phyloP scores from a whole-genome alignment of 2,888 invertebrate genomes.

The Lottia scabra region DNA sequence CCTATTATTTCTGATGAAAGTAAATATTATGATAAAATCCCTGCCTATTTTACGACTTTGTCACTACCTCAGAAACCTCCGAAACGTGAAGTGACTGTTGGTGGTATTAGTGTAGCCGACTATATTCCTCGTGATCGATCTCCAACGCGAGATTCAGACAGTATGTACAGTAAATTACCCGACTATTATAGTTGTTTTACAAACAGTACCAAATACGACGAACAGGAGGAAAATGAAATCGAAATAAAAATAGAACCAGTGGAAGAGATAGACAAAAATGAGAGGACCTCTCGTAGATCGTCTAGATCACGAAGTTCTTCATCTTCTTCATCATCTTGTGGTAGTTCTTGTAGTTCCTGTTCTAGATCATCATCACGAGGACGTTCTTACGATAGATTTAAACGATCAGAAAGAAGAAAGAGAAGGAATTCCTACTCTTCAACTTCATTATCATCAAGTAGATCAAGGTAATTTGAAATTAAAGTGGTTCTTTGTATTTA shows the following conservation, averaged over 20 bases:
- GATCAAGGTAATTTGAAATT: slow-evolving; percentile 30
- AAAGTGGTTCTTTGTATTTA: slow-evolving; percentile 11
- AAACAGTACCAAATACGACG: slow-evolving; percentile 64
- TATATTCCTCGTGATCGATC: slow-evolving; percentile 46
- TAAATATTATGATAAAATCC: slow-evolving; percentile 59
- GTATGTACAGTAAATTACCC: slow-evolving; percentile 56
- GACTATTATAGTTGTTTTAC: slow-evolving; percentile 64
- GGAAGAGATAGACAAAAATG: neutral
- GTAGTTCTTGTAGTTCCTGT: slow-evolving; percentile 15
- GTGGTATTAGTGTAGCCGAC: slow-evolving; percentile 22
- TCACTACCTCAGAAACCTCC: slow-evolving; percentile 50
- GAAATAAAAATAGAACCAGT: neutral
- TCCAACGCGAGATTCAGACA: slow-evolving; percentile 33
- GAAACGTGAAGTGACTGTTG: slow-evolving; percentile 33
- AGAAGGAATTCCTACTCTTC: slow-evolving; percentile 36
- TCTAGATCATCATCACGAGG: slow-evolving; percentile 26
- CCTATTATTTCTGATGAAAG: slow-evolving; percentile 27
- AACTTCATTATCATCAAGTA: slow-evolving; percentile 34
- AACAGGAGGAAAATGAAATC: neutral
- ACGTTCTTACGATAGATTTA: neutral
- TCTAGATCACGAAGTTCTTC: slow-evolving; percentile 1
- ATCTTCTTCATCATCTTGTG: neutral
- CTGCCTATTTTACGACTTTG: slow-evolving; percentile 60
- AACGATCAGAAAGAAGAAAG: neutral
- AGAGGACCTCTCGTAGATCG: slow-evolving; percentile 24